Conservation (phyloP, 2,113 vertebrate genomes). For the Puma concolor region DNA sequence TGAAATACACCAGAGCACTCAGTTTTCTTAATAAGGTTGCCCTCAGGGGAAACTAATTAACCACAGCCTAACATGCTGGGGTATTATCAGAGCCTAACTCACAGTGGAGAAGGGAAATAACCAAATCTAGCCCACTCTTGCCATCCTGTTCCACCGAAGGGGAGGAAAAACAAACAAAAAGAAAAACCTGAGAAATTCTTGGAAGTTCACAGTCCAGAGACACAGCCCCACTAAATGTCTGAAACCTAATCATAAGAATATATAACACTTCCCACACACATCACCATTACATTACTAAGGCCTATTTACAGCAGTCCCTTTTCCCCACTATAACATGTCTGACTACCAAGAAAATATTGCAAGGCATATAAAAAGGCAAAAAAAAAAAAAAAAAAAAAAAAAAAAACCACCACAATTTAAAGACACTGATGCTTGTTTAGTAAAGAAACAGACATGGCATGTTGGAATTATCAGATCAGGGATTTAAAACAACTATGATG, state of each 20-base stretch:
- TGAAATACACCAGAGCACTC: neutral
- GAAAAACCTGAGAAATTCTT: neutral
- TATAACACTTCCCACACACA: neutral
- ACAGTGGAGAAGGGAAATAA: neutral
- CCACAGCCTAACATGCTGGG: neutral
- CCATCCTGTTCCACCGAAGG: neutral
- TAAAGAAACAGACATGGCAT: neutral
- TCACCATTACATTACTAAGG: neutral
- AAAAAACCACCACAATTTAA: neutral
- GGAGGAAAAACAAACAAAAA: neutral
- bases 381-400: no score
- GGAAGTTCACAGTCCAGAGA: neutral
- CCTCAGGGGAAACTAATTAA: neutral
- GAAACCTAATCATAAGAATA: neutral
- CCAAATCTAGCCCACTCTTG: neutral
- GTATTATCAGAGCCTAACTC: neutral
- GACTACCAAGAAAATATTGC: neutral
- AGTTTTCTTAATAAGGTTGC: neutral
- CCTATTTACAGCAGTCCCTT: neutral
- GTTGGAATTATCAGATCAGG: neutral
- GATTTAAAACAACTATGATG: neutral
- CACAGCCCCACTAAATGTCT: neutral
- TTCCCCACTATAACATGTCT: neutral
- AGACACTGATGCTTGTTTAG: neutral
- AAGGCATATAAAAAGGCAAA: neutral